Percentiles rank a stretch among this genome's conserved stretches.
Evolutionary conservation across 2,888 invertebrate species (phyloP).

Genomic region (Ophion slaviceki): DNA sequence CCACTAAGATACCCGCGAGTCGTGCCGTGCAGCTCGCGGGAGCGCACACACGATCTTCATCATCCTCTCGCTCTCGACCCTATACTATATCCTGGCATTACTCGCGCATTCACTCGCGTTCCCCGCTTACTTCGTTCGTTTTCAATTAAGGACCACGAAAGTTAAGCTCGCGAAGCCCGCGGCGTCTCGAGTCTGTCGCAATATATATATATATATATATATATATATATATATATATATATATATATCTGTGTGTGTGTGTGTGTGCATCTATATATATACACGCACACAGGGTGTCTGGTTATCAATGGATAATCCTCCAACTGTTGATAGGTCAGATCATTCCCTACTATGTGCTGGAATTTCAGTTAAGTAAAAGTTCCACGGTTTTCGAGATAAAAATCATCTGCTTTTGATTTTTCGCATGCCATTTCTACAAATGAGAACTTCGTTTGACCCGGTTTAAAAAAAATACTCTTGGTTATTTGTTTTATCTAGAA

Average conservation of each 20-base stretch:
- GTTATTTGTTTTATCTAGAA: too few species aligned
- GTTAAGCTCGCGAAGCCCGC: conserved; percentile 55
- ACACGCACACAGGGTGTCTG: background rate
- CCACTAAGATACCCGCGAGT: conserved; percentile 26
- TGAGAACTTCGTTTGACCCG: too few species aligned
- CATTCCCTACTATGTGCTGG: too few species aligned
- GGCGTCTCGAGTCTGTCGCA: conserved; percentile 43
- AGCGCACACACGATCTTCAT: conserved; percentile 6
- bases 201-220: conserved; percentile 4
- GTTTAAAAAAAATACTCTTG: too few species aligned
- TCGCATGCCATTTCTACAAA: too few species aligned
- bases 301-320: too few species aligned
- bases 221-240: too few species aligned
- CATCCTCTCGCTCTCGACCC: conserved; percentile 31
- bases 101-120: conserved; percentile 38
- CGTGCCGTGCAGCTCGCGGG: background rate
- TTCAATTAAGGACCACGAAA: conserved; percentile 73
- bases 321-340: too few species aligned
- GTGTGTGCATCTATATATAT: background rate
- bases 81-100: background rate
- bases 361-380: too few species aligned
- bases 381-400: too few species aligned
- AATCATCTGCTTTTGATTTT: too few species aligned
- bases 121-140: conserved; percentile 67
- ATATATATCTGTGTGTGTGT: background rate